A percentile compares a stretch with the other conserved stretches of the same genome.
These are phyloP conservation scores for Campoletis raptor DNA, from an alignment of 2,888 invertebrate genomes.

Conservation along the genomic window DNA sequence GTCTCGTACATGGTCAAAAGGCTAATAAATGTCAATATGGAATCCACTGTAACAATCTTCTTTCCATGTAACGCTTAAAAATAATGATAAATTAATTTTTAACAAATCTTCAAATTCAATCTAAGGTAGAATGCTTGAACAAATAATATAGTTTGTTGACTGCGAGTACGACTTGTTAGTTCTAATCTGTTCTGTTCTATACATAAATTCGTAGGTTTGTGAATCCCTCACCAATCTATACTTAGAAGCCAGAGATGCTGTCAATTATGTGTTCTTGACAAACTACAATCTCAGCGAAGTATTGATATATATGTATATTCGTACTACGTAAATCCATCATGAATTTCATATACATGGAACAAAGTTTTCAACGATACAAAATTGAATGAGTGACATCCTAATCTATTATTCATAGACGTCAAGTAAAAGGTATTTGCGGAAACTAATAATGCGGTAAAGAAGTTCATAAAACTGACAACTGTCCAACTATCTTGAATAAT, in stretches of 20 bases:
- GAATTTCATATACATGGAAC: slow-evolving; percentile 6
- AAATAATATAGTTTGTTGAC: neutral
- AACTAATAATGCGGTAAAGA: neutral
- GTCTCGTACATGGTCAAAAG: too few species aligned
- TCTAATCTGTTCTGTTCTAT: neutral
- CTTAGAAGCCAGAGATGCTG: neutral
- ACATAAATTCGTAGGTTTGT: neutral
- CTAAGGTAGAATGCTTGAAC: neutral
- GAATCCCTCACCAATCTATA: neutral
- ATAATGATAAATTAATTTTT: neutral
- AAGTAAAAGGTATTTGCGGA: neutral
- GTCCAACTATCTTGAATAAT: neutral
- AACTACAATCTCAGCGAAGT: slow-evolving; percentile 3
- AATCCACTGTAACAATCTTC: too few species aligned
- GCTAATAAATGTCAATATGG: too few species aligned
- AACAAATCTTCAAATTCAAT: neutral
- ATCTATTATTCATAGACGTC: slow-evolving; percentile 12
- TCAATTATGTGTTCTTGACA: slow-evolving; percentile 15
- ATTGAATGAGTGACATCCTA: slow-evolving; percentile 7
- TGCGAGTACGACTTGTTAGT: neutral
- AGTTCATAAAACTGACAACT: neutral
- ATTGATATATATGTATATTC: neutral
- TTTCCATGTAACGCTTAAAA: neutral
- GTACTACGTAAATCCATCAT: neutral
- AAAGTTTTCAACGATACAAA: slow-evolving; percentile 16